Percentiles rank a stretch among this genome's conserved stretches.
These are phyloP conservation scores for Calidris pugnax DNA, from an alignment of 2,113 vertebrate species.

Conservation along the genomic window DNA sequence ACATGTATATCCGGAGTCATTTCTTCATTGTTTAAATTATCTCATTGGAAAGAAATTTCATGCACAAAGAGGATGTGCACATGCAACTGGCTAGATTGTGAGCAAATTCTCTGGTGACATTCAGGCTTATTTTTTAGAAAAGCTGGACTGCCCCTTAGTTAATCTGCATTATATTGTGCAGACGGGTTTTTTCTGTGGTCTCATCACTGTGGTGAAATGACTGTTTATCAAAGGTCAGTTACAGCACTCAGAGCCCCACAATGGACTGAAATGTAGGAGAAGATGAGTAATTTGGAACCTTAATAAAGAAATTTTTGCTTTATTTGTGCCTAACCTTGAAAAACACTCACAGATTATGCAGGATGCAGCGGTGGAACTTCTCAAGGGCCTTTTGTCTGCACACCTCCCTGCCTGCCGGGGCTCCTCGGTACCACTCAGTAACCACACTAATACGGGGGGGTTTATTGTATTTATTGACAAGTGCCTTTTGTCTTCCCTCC, in stretches of 20 bases:
- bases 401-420: slow-evolving; percentile 24
- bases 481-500: slow-evolving; percentile 33
- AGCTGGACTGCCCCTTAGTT: slow-evolving; percentile 45
- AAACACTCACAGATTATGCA: slow-evolving; percentile 37
- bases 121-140: slow-evolving; percentile 49
- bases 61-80: background rate
- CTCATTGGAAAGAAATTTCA: slow-evolving; percentile 35
- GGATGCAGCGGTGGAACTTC: slow-evolving; percentile 41
- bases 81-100: background rate
- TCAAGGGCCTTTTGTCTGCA: slow-evolving; percentile 63
- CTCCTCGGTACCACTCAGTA: slow-evolving; percentile 38
- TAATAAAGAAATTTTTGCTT: slow-evolving; percentile 63
- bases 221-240: slow-evolving; percentile 66
- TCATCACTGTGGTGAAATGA: slow-evolving; percentile 58
- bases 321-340: slow-evolving; percentile 66
- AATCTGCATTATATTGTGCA: slow-evolving; percentile 58
- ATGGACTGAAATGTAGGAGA: slow-evolving; percentile 54
- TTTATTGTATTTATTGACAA: slow-evolving; percentile 41
- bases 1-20: background rate
- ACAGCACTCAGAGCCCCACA: slow-evolving; percentile 52
- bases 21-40: slow-evolving; percentile 49
- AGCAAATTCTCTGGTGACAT: slow-evolving; percentile 36
- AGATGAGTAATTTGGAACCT: slow-evolving; percentile 56
- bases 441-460: background rate
- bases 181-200: slow-evolving; percentile 27